phyloP scores from a whole-genome alignment of 2,797 vertebrate species.

The Danio aesculapii region DNA sequence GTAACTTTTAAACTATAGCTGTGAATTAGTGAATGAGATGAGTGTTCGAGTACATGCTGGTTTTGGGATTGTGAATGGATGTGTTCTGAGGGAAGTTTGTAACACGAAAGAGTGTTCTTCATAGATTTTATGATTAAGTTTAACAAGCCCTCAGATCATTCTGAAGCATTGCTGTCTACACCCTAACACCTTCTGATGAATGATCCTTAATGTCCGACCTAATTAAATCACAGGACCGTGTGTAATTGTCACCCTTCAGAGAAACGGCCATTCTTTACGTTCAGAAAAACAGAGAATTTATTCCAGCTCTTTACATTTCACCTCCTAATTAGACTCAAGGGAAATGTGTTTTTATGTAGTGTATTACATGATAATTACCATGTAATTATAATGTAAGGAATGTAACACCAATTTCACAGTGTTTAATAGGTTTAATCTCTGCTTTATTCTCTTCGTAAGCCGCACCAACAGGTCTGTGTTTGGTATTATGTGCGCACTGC shows the following conservation, averaged over 20 bases:
- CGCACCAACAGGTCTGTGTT: slow-evolving; percentile 30
- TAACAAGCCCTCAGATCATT: background rate
- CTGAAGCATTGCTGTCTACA: background rate
- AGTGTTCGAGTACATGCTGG: background rate
- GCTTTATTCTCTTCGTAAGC: slow-evolving; percentile 21
- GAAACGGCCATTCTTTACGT: background rate
- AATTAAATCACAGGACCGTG: slow-evolving; percentile 15
- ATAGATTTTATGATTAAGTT: background rate
- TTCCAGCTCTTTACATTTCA: slow-evolving; percentile 17
- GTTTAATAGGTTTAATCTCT: slow-evolving; percentile 19
- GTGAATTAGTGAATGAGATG: background rate
- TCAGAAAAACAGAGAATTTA: background rate
- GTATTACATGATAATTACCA: slow-evolving; percentile 18
- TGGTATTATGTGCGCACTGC: background rate
- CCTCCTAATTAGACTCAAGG: slow-evolving; percentile 20
- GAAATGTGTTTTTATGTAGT: slow-evolving; percentile 18
- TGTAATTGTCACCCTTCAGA: background rate
- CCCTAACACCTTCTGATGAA: background rate
- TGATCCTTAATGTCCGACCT: slow-evolving; percentile 19
- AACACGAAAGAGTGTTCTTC: background rate
- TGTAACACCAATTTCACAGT: background rate
- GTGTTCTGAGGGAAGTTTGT: slow-evolving; percentile 17
- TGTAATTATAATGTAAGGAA: slow-evolving; percentile 33
- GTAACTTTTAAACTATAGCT: slow-evolving; percentile 3
- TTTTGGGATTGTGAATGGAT: background rate